Percentiles rank a stretch among this genome's conserved stretches.
phyloP scores from a whole-genome alignment of 2,113 vertebrate genomes.

The Neolamprologus ventralis region DNA sequence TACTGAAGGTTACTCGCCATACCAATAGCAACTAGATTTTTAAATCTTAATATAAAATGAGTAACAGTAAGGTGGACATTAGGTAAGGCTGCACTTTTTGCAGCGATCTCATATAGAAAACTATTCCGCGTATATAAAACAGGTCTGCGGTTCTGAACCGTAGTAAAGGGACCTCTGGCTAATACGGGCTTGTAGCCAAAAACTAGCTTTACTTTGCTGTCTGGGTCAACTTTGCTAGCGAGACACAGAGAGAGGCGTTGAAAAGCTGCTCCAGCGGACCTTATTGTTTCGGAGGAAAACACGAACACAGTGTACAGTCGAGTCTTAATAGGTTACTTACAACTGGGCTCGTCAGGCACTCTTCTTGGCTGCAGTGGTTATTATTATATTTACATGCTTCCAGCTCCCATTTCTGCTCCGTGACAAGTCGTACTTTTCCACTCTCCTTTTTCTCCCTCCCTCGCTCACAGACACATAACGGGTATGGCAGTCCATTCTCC shows the following conservation, averaged over 20 bases:
- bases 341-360: too few species aligned
- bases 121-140: background rate
- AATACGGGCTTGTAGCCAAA: fast-evolving
- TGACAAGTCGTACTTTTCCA: too few species aligned
- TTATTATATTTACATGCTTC: too few species aligned
- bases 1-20: background rate
- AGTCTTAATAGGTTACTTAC: too few species aligned
- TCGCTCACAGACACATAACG: too few species aligned
- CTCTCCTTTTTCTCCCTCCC: too few species aligned
- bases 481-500: too few species aligned
- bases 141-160: fast-evolving
- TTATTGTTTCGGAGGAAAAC: fast-evolving
- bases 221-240: background rate
- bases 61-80: background rate
- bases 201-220: background rate
- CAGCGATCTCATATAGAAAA: fast-evolving
- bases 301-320: too few species aligned
- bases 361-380: too few species aligned
- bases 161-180: background rate
- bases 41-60: background rate
- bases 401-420: too few species aligned
- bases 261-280: fast-evolving
- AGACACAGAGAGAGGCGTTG: fast-evolving
- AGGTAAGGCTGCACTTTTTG: background rate
- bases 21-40: background rate